These are phyloP conservation scores for Bolinopsis microptera DNA, from an alignment of 37 sponge, comb jelly and placozoan genomes.

Conservation along the genomic window DNA sequence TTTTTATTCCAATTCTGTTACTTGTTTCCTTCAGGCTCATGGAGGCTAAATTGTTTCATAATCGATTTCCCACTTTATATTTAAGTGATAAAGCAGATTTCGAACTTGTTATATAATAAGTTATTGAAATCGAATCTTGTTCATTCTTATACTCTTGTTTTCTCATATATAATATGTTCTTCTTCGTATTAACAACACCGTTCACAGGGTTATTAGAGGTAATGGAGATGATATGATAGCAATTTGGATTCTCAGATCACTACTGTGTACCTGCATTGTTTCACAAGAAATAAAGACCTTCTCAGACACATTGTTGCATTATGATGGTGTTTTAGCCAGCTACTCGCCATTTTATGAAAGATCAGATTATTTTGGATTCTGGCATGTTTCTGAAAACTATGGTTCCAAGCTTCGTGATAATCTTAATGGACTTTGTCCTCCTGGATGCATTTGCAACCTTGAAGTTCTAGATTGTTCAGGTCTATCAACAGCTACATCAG, in stretches of 20 bases:
- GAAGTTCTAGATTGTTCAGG: background rate
- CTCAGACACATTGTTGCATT: background rate
- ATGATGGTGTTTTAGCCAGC: background rate
- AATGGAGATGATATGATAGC: background rate
- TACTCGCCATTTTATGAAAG: conserved; percentile 18
- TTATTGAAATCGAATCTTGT: too few species aligned
- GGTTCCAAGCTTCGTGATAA: background rate
- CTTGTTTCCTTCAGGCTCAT: too few species aligned
- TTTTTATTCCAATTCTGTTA: too few species aligned
- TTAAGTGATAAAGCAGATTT: too few species aligned
- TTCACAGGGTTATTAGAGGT: too few species aligned
- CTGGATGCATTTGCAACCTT: background rate
- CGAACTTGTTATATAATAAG: too few species aligned
- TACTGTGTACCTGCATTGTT: background rate
- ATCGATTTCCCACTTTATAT: too few species aligned
- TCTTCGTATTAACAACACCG: too few species aligned
- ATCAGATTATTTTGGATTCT: background rate
- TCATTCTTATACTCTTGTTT: too few species aligned
- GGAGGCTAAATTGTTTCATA: too few species aligned
- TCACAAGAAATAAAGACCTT: background rate
- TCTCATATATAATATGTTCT: too few species aligned
- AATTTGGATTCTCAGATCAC: background rate
- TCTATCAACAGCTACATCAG: background rate
- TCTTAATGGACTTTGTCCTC: background rate
- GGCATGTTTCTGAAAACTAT: conserved; percentile 6